Base-by-base conservation (phyloP, 1,140 invertebrate genomes). In the Ostrea edulis region DNA sequence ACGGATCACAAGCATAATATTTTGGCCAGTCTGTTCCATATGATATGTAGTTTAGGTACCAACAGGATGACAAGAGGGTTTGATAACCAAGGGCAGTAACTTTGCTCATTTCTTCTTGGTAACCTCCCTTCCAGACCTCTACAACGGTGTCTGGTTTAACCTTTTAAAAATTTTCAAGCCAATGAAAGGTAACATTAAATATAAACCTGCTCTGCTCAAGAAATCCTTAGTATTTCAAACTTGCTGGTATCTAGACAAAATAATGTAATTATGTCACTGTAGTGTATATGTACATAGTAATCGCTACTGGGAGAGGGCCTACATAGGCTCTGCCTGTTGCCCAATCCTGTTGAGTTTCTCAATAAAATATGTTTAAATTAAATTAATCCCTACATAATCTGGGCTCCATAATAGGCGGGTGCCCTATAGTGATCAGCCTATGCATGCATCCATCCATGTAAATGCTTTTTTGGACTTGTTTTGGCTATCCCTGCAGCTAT, bases 11-110 rank as follows among this genome's bases (percentile, higher is more conserved):
- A 5, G 92, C 89, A 93, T 98, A 98, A 92, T 96, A 98, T 82
- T 97, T 96, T 2, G 93, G 86, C 98, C 98, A 98, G 93, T 98
- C 97, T 5, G 96, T 96, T 29, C 97, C 97, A 51, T 95, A 96
- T 14, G 94, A 93, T 22, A 98, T 94, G 89, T 97, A 96, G 93
- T 98, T 97, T 20, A 99, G 95, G 93, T 99, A 98, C 98, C 97
- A 98, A 87, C 97, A 97, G 9, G 97, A 95, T 0, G 97, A 98
- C 25, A 97, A 95, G 53, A 98, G 92, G 0, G 96, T 96, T 12
- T 96, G 94, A 91, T 97, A 96, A 0, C 97, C 97, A 14, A 95
- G 93, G 54, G 91, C 81, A 1, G 97, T 96, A 44, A 96, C 95
- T 86, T 95, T 93, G 20, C 89, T 90, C 88, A 97, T 90, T 88